Percentiles rank a stretch among this genome's conserved stretches.
These are phyloP conservation scores for Cottoperca gobio DNA, from an alignment of 2,797 vertebrate genomes.

Conservation along the genomic window DNA sequence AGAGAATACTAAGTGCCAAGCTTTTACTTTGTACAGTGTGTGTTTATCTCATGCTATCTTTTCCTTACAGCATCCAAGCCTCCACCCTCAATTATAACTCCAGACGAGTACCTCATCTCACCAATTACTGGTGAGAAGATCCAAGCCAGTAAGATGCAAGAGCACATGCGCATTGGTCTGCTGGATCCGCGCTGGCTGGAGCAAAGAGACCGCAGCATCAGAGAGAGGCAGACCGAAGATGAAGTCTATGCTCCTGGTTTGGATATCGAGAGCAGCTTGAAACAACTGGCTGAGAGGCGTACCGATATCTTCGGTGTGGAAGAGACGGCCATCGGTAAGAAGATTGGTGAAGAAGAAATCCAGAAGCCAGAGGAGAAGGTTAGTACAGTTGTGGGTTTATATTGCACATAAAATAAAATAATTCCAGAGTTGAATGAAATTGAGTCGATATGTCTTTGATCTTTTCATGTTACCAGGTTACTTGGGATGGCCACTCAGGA, in stretches of 20 bases:
- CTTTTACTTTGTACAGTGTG: not conserved
- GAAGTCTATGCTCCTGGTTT: conserved; percentile 99
- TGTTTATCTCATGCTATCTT: conserved; percentile 16
- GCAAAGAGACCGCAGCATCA: conserved; percentile 95
- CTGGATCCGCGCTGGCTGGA: conserved; percentile 98
- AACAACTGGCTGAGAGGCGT: conserved; percentile 98
- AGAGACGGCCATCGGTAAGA: conserved; percentile 98
- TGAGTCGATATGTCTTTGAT: not conserved
- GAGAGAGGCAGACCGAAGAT: conserved; percentile 96
- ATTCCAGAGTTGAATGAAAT: not conserved
- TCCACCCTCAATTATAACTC: conserved; percentile 79
- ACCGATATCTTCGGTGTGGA: conserved; percentile 99
- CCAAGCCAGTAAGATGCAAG: conserved; percentile 99
- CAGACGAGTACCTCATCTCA: conserved; percentile 97
- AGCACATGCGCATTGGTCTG: conserved; percentile 98
- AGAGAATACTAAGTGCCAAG: not conserved
- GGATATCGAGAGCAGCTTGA: conserved; percentile 99
- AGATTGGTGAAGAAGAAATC: conserved; percentile 99
- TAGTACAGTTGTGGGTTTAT: not conserved
- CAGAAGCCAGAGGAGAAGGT: conserved; percentile 99
- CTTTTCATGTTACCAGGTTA: conserved; percentile 85
- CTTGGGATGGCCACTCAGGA: conserved; percentile 98
- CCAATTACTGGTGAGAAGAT: conserved; percentile 99
- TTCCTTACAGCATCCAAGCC: conserved; percentile 89
- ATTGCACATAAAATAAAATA: not conserved